Conservation (phyloP, 2,797 vertebrate genomes). For the Squalus acanthias region DNA sequence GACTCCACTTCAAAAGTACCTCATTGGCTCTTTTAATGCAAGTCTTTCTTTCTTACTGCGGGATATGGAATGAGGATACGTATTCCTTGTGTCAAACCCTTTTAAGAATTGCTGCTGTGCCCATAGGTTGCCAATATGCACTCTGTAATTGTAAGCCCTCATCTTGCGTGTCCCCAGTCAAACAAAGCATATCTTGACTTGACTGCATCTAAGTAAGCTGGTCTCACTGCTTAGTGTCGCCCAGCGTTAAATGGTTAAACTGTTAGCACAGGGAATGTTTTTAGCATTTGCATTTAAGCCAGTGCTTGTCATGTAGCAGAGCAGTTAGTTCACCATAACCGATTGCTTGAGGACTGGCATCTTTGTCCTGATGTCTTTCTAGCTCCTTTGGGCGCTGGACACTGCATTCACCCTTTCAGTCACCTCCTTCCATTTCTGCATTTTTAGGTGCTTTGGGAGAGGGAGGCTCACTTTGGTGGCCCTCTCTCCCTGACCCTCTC, state of each 20-base stretch:
- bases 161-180: background rate
- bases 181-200: background rate
- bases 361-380: background rate
- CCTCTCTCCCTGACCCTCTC: background rate
- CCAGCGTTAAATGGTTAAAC: background rate
- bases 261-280: no score
- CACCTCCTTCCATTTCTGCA: background rate
- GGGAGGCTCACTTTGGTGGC: background rate
- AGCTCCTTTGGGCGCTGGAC: background rate
- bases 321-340: background rate
- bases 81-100: background rate
- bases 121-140: background rate
- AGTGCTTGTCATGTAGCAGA: background rate
- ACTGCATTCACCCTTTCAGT: background rate
- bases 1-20: background rate
- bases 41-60: background rate
- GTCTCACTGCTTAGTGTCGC: background rate
- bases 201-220: background rate
- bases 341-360: background rate
- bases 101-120: background rate
- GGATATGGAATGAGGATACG: background rate
- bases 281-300: background rate
- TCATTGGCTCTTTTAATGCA: background rate
- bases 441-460: background rate
- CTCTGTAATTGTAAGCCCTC: background rate